Base-by-base conservation (phyloP, 64 coral and sea anemone genomes). In the Acropora yongei region DNA sequence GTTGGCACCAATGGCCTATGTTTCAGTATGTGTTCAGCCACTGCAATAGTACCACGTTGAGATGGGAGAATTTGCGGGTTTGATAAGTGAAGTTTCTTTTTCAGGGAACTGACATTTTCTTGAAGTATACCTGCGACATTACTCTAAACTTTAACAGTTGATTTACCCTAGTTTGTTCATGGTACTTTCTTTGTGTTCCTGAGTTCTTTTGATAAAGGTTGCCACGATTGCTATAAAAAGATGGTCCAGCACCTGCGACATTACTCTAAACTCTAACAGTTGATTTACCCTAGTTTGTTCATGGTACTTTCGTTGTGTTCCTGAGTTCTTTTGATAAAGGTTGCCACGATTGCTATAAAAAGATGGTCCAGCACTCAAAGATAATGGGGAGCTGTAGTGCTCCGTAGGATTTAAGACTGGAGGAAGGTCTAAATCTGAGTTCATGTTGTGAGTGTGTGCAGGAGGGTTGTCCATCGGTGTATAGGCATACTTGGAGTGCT, bases 1-100 rank as follows among this genome's bases (percentile, higher is more conserved):
- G 79, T 91, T 42, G 67, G 65, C 10, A 91, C 89, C 55, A 91
- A 44, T 76, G 69, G 79, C 4, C 89, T 79, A 68, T 90, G 75
- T 67, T 90, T 66, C 40, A 91, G 18, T 47, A 81, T 63, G 65
- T 90, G 67, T 44, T 79, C 44, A 8, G 55, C 79, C 61, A 74
- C 66, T 48, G 65, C 55, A 45, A 68, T 53, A 46, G 47, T 82
- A 47, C 55, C 89, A 80, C 4, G 65, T 47, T 45, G 42, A 18
- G 73, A 60, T 11, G 73, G 45, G 20, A 53, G 0, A 67, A 74
- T 47, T 8, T 76, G 42, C 66, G 44, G 72, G 53, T 46, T 89
- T 48, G 69, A 89, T 16, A 77, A 49, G 73, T 30, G 41, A 44
- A 76, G 19, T 46, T 89, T 43, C 41, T 89, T 19, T 46, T 46